Evolutionary conservation across 2,888 invertebrate species (phyloP).

Genomic region (Drosophila nr. perissopoda): DNA sequence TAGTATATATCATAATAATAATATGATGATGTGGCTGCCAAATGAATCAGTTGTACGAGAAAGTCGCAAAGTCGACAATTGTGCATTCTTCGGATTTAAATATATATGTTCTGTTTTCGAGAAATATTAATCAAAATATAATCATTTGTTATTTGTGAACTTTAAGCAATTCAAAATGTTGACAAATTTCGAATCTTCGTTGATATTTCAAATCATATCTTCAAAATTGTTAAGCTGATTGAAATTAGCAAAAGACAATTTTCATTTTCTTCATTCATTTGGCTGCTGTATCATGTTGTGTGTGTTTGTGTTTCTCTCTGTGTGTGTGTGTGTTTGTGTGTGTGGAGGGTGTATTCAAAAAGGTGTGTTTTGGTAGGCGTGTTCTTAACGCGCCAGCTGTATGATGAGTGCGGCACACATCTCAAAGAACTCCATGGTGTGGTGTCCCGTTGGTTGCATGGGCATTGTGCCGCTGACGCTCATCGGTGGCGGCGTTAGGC

Average conservation of each 20-base stretch:
- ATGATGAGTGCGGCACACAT: conserved; percentile 99
- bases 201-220: not conserved
- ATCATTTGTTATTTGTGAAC: not conserved
- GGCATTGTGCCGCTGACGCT: conserved; percentile 80
- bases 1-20: conserved; percentile 15
- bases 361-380: conserved; percentile 16
- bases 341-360: not conserved
- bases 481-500: conserved; percentile 83
- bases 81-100: not conserved
- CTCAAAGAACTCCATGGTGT: conserved; percentile 99
- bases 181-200: not conserved
- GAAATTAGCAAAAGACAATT: not conserved
- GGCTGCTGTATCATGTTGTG: conserved; percentile 5
- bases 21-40: conserved; percentile 11
- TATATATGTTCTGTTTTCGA: no score
- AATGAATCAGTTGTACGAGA: not conserved
- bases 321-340: not conserved
- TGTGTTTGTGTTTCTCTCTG: not conserved
- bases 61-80: not conserved
- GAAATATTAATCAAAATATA: not conserved
- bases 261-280: conserved; percentile 5
- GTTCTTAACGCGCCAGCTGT: conserved; percentile 93
- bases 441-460: conserved; percentile 89
- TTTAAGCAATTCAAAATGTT: not conserved
- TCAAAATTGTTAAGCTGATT: not conserved